Conservation (phyloP, 2,113 vertebrate genomes). For the Gadus chalcogrammus region DNA sequence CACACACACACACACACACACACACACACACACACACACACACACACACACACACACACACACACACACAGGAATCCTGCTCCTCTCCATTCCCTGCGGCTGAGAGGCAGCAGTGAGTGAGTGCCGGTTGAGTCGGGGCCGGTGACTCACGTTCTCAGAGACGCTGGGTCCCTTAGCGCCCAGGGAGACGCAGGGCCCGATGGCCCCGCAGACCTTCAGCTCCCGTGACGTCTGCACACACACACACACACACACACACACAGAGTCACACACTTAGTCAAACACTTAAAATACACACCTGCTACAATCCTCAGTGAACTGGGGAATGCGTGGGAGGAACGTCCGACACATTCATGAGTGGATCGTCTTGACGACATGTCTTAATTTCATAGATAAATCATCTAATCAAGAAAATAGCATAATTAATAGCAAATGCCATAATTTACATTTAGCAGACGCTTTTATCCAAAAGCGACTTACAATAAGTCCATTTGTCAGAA, state of each 20-base stretch:
- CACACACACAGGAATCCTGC: no score
- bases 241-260: neutral
- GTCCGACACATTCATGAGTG: no score
- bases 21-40: conserved; percentile 53
- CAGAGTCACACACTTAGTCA: neutral
- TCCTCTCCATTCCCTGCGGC: neutral
- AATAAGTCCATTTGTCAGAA: no score
- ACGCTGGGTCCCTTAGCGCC: conserved; percentile 86
- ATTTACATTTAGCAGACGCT: no score
- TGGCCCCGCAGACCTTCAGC: conserved; percentile 88
- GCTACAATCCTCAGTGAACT: no score
- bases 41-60: conserved; percentile 1
- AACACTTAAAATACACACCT: neutral
- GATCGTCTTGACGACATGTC: no score
- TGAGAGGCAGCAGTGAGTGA: neutral
- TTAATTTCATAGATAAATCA: no score
- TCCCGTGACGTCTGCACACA: conserved; percentile 86
- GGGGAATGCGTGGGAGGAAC: no score
- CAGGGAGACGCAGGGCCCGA: conserved; percentile 90
- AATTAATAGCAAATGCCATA: no score
- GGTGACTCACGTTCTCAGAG: conserved; percentile 89
- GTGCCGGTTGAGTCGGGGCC: no score
- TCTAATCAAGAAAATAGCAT: no score
- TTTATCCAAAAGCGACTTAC: no score
- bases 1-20: conserved; percentile 31